These are phyloP conservation scores for Hyposoter dolosus DNA, from an alignment of 2,888 invertebrate species.

Conservation along the genomic window DNA sequence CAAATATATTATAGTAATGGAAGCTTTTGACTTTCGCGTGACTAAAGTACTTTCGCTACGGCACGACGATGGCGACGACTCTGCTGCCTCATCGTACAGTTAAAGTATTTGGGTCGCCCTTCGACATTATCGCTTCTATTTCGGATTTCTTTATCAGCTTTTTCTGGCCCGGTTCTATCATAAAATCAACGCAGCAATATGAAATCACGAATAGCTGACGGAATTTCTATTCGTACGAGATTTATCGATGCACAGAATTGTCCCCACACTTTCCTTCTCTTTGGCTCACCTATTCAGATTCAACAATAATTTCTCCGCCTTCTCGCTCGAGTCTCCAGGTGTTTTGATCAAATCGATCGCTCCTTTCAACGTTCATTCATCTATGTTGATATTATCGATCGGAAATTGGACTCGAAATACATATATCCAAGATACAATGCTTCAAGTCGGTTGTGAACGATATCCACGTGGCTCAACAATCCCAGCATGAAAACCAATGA, in stretches of 20 bases:
- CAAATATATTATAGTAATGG: conserved; percentile 57
- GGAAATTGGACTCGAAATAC: neutral
- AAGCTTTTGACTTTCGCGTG: conserved; percentile 67
- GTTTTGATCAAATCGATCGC: neutral
- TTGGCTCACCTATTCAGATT: neutral
- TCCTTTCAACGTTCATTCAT: neutral
- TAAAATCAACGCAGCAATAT: conserved; percentile 17
- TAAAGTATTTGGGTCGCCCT: conserved; percentile 62
- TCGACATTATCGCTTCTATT: conserved; percentile 8
- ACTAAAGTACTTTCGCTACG: conserved; percentile 58
- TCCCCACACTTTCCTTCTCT: neutral
- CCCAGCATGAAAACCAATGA: neutral
- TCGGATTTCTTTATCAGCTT: neutral
- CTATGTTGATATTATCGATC: neutral
- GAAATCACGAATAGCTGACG: neutral
- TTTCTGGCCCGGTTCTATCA: neutral
- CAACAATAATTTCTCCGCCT: neutral
- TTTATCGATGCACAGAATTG: neutral
- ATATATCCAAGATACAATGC: neutral
- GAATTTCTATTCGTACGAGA: neutral
- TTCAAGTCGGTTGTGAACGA: neutral
- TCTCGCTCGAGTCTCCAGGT: neutral
- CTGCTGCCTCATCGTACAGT: conserved; percentile 18
- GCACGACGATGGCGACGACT: conserved; percentile 46
- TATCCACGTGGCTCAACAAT: neutral